Evolutionary conservation across 2,888 invertebrate genomes (phyloP).

Genomic region (Heliconius sara): DNA sequence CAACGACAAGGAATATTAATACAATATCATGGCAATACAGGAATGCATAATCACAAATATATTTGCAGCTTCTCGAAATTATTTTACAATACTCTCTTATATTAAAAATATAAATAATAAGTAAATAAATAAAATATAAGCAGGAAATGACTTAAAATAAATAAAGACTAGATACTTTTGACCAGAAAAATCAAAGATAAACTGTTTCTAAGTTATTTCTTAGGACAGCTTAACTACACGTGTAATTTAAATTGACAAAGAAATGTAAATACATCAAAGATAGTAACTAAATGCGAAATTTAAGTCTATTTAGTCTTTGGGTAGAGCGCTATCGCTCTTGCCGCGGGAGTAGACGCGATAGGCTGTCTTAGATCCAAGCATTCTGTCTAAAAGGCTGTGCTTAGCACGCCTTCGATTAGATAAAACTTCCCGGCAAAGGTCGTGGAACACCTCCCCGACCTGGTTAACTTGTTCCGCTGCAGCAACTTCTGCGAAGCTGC

Average conservation of each 20-base stretch:
- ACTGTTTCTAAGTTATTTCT: not conserved
- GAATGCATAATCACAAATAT: slow-evolving; percentile 10
- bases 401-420: slow-evolving; percentile 91
- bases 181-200: not conserved
- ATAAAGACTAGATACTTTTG: not conserved
- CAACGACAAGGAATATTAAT: not conserved
- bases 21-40: slow-evolving; percentile 2
- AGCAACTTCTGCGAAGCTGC: slow-evolving; percentile 93
- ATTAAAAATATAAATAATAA: not conserved
- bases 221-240: not conserved
- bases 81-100: not conserved
- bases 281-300: slow-evolving; percentile 48
- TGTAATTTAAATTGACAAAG: slow-evolving; percentile 17
- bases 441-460: slow-evolving; percentile 93
- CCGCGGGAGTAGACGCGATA: slow-evolving; percentile 91
- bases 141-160: not conserved
- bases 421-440: slow-evolving; percentile 92
- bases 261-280: slow-evolving; percentile 42
- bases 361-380: slow-evolving; percentile 90
- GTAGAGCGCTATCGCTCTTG: slow-evolving; percentile 94
- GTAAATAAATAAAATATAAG: not conserved
- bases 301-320: slow-evolving; percentile 86
- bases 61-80: not conserved
- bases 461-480: slow-evolving; percentile 94
- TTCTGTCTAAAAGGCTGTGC: slow-evolving; percentile 91